Conservation (phyloP, 2,888 invertebrate genomes). For the Campaea margaritaria region DNA sequence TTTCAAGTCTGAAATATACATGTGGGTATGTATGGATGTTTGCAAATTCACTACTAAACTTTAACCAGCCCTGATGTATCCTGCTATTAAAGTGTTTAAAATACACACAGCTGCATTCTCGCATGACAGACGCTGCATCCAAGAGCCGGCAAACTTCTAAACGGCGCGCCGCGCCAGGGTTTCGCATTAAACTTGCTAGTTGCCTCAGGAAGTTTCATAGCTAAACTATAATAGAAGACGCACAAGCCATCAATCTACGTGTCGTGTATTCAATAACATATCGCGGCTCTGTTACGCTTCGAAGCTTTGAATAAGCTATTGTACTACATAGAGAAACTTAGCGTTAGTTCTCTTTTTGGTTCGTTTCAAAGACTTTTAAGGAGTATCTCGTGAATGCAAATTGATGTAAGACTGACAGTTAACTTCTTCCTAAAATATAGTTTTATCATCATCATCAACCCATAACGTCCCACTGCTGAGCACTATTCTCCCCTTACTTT, state of each 20-base stretch:
- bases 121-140: conserved; percentile 14
- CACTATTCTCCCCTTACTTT: too few species aligned
- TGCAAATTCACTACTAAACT: background rate
- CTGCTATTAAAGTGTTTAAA: conserved; percentile 10
- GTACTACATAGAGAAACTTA: background rate
- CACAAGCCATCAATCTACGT: conserved; percentile 30
- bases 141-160: conserved; percentile 29
- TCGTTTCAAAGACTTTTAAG: too few species aligned
- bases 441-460: too few species aligned
- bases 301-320: conserved; percentile 4
- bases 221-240: conserved; percentile 32
- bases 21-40: too few species aligned
- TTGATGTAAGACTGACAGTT: too few species aligned
- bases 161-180: conserved; percentile 17
- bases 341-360: background rate
- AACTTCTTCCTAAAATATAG: too few species aligned
- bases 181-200: conserved; percentile 37
- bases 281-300: conserved; percentile 9
- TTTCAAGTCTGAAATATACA: too few species aligned
- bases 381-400: too few species aligned
- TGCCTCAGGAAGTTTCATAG: conserved; percentile 19
- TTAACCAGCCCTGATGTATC: background rate
- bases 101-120: conserved; percentile 3
- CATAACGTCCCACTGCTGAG: too few species aligned
- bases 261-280: conserved; percentile 29